A percentile compares a stretch with the other conserved stretches of the same genome.
phyloP scores from a whole-genome alignment of 2,888 invertebrate species.

The Sclerodermus sp. region DNA sequence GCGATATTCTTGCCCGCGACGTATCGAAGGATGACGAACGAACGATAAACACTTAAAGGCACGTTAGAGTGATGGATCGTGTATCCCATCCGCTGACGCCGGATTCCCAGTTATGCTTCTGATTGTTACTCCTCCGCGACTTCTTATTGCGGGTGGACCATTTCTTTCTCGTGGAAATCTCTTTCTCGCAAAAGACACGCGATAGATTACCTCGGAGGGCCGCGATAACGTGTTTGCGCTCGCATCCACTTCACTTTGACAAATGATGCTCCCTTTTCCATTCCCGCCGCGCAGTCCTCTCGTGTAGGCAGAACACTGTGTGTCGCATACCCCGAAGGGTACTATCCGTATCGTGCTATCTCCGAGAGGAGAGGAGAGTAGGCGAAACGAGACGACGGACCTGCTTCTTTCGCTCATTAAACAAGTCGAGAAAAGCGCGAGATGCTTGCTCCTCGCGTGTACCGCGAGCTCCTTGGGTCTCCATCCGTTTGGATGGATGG shows the following conservation, averaged over 20 bases:
- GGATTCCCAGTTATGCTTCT: neutral
- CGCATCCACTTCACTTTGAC: slow-evolving; percentile 45
- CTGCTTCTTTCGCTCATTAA: no score
- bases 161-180: slow-evolving; percentile 21
- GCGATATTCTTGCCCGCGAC: no score
- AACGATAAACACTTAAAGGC: no score
- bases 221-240: slow-evolving; percentile 43
- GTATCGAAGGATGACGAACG: neutral
- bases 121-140: neutral
- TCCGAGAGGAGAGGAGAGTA: no score
- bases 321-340: no score
- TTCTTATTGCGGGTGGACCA: slow-evolving; percentile 10
- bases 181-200: slow-evolving; percentile 27
- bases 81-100: neutral
- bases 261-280: slow-evolving; percentile 36
- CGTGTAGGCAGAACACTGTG: no score
- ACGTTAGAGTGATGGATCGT: neutral
- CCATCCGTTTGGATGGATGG: no score
- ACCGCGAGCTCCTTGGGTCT: no score
- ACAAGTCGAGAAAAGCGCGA: no score
- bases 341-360: no score
- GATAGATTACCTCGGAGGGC: slow-evolving; percentile 39
- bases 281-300: slow-evolving; percentile 6
- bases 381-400: no score
- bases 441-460: no score